These are phyloP conservation scores for Venusia cambrica DNA, from an alignment of 2,888 invertebrate genomes.

Conservation along the genomic window DNA sequence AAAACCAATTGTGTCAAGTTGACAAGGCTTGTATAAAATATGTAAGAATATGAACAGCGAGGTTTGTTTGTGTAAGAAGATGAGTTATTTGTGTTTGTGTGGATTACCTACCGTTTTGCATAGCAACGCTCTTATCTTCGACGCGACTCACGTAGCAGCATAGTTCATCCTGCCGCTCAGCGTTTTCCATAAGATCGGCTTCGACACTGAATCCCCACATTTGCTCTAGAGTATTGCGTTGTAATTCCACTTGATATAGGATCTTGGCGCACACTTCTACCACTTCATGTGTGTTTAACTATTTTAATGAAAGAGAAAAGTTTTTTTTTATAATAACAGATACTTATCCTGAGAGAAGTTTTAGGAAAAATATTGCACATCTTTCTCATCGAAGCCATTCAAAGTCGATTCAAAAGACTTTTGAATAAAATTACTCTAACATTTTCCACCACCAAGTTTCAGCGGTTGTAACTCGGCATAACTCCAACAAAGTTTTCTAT, in stretches of 20 bases:
- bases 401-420: conserved; percentile 13
- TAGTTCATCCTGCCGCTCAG: conserved; percentile 96
- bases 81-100: conserved; percentile 16
- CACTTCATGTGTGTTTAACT: conserved; percentile 96
- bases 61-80: conserved; percentile 16
- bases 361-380: conserved; percentile 11
- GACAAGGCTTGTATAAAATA: conserved; percentile 13
- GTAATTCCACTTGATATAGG: conserved; percentile 96
- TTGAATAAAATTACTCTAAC: conserved; percentile 22
- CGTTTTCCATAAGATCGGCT: conserved; percentile 97
- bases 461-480: conserved; percentile 11
- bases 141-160: conserved; percentile 98
- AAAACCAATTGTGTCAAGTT: conserved; percentile 25
- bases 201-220: conserved; percentile 99
- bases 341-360: neutral
- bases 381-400: conserved; percentile 20
- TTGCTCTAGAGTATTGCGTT: conserved; percentile 93
- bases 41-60: conserved; percentile 17
- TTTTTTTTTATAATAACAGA: no score
- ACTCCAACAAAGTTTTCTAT: conserved; percentile 11
- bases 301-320: conserved; percentile 30
- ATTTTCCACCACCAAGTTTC: conserved; percentile 20
- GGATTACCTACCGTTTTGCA: conserved; percentile 90
- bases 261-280: conserved; percentile 98
- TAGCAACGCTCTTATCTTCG: conserved; percentile 96